Conservation (phyloP, 2,113 vertebrate genomes). For the Ranitomeya imitator region DNA sequence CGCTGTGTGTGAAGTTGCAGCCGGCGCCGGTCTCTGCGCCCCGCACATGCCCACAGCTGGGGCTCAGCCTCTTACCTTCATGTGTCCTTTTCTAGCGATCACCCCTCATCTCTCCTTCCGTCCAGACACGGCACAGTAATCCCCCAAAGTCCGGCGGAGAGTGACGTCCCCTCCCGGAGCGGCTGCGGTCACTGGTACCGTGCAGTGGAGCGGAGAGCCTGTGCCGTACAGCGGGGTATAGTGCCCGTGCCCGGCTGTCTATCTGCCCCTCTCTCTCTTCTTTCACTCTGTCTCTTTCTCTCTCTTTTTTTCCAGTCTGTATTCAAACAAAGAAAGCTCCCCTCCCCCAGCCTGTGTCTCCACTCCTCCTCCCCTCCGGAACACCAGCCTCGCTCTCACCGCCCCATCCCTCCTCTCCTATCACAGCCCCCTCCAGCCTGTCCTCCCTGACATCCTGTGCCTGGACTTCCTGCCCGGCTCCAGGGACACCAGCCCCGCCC, state of each 20-base stretch:
- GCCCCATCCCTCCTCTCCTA: not conserved
- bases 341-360: slow-evolving; percentile 45
- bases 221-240: not conserved
- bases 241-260: not conserved
- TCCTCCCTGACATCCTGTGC: slow-evolving; percentile 9
- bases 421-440: slow-evolving; percentile 15
- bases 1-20: slow-evolving; percentile 34
- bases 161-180: not conserved
- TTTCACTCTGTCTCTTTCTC: slow-evolving; percentile 39
- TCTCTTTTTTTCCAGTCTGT: slow-evolving; percentile 56
- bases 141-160: not conserved
- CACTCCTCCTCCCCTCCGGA: slow-evolving; percentile 39
- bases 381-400: slow-evolving; percentile 49
- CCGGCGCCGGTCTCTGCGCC: not conserved
- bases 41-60: not conserved
- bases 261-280: not conserved
- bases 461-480: slow-evolving; percentile 1
- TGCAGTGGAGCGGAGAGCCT: too few species aligned
- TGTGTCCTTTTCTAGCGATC: not conserved
- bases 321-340: slow-evolving; percentile 57
- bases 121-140: not conserved
- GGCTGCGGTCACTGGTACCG: not conserved
- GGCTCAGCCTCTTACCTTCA: slow-evolving; percentile 5
- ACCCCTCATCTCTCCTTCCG: not conserved
- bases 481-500: not conserved